Evolutionary conservation across 2,888 invertebrate genomes (phyloP), one percentile per base, ranked within the genome.

Genomic region (Sepioteuthis lessoniana): DNA sequence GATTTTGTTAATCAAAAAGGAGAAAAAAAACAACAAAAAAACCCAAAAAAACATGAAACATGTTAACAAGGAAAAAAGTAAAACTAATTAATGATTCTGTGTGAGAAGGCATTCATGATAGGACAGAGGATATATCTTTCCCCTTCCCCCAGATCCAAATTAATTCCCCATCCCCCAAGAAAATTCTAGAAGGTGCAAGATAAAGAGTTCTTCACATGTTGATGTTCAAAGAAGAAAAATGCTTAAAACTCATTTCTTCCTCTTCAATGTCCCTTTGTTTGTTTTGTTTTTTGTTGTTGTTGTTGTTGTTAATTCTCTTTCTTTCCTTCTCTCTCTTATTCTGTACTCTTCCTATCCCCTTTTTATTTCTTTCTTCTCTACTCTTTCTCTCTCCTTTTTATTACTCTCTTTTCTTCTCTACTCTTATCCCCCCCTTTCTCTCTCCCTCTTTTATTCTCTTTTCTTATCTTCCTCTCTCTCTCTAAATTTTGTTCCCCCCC

Each of bases 311-410:
- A 13, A 13, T 13, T n/a, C 76, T n/a, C n/a, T 35, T 13, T 35
- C n/a, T n/a, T n/a, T n/a, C n/a, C 10, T 10, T n/a, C 76, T 10
- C 76, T 16, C 10, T n/a, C 16, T n/a, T 19, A 0, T 16, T 10
- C n/a, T n/a, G n/a, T n/a, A 13, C n/a, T 31, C 10, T 13, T n/a
- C 76, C 10, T n/a, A 16, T 13, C 76, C n/a, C 76, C 76, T 16
- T 13, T n/a, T 1, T 1, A 8, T 0, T n/a, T 3, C n/a, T 10
- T 13, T n/a, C 10, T 31, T 5, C 10, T 31, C 28, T 31, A 3
- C 60, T 10, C 10, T 31, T 2, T 31, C 2, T 8, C 8, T 31
- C 31, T 31, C 8, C 31, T 8, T 10, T 28, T 5, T 31, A 2
- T 31, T 10, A 25, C 60, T 25, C 25, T 28, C 60, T 60, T 28